phyloP scores from a whole-genome alignment of 2,797 vertebrate species.

The Nyctibius grandis region DNA sequence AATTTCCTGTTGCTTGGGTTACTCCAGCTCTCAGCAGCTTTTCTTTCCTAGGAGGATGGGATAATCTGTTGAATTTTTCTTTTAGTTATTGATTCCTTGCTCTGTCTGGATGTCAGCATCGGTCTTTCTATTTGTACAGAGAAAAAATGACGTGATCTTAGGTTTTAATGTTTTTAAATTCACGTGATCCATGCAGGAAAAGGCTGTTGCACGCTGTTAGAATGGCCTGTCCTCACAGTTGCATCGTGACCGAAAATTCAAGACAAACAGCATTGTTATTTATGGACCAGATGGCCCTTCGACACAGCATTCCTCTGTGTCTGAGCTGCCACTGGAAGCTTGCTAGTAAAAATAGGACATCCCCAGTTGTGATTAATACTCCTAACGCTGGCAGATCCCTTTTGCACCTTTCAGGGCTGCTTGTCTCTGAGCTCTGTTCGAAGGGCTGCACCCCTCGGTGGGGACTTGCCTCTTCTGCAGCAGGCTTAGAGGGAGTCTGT shows the following conservation, averaged over 20 bases:
- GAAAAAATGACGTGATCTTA: background rate
- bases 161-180: background rate
- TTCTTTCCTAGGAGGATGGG: background rate
- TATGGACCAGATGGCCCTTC: background rate
- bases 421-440: background rate
- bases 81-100: background rate
- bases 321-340: background rate
- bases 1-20: background rate
- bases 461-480: background rate
- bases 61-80: background rate
- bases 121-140: background rate
- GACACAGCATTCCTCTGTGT: background rate
- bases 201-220: background rate
- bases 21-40: background rate
- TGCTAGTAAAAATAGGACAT: background rate
- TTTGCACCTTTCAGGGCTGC: background rate
- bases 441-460: background rate
- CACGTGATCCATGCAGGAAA: background rate
- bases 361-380: background rate
- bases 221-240: background rate
- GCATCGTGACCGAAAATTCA: background rate
- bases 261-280: background rate
- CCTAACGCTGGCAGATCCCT: background rate
- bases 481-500: too few relatives aligned
- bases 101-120: background rate